phyloP scores from a whole-genome alignment of 2,888 invertebrate species.

The Nomada goodeniana region DNA sequence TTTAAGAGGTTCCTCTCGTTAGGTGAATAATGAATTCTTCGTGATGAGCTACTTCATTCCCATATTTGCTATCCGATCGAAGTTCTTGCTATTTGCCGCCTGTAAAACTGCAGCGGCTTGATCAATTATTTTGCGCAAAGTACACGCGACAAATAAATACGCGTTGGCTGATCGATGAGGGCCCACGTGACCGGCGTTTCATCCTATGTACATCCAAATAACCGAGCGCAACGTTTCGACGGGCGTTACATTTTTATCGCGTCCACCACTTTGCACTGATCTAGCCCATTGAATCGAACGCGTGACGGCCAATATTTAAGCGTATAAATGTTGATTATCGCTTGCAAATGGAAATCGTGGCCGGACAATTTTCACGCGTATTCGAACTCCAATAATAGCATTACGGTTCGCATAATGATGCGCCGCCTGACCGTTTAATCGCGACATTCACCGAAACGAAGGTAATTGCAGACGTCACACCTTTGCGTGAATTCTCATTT shows the following conservation, averaged over 20 bases:
- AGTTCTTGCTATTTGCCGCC: not conserved
- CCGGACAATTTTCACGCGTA: constrained; percentile 19
- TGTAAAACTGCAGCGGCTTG: not conserved
- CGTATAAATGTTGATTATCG: constrained; percentile 46
- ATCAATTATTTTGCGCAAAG: constrained; percentile 28
- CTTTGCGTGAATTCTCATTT: not conserved
- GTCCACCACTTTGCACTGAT: not conserved
- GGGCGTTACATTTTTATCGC: constrained; percentile 37
- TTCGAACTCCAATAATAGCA: constrained; percentile 23
- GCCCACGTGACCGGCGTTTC: constrained; percentile 33
- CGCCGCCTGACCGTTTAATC: constrained; percentile 15
- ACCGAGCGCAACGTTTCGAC: constrained; percentile 10
- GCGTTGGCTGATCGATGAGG: constrained; percentile 18
- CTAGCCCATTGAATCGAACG: not conserved
- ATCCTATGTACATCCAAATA: constrained; percentile 34
- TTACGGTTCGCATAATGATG: constrained; percentile 26
- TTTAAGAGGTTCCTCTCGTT: too few species aligned
- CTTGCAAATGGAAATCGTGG: constrained; percentile 5
- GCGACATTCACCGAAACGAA: constrained; percentile 2
- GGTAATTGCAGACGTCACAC: not conserved
- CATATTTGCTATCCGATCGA: too few species aligned
- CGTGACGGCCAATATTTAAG: constrained; percentile 32
- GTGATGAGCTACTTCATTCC: too few species aligned
- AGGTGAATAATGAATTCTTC: too few species aligned
- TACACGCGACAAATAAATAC: constrained; percentile 28